Conservation (phyloP, 2,797 vertebrate species). For the Pseudocheirus occidentalis region DNA sequence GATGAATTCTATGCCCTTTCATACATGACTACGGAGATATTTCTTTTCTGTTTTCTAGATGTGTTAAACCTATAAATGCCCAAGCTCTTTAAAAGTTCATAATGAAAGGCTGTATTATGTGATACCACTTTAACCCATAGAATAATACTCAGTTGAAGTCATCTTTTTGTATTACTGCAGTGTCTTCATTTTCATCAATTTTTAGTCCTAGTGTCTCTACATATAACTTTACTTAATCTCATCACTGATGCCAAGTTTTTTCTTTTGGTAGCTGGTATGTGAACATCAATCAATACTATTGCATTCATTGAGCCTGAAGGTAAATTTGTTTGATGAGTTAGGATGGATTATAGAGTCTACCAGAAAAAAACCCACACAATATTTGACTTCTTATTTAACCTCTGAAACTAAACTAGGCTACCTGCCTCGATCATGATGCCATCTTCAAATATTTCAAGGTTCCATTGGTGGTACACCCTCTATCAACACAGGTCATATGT, state of each 20-base stretch:
- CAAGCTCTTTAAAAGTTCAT: conserved; percentile 25
- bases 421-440: too few species aligned
- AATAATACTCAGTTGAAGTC: neutral
- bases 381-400: conserved; percentile 11
- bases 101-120: conserved; percentile 29
- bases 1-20: conserved; percentile 1
- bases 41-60: neutral
- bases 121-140: neutral
- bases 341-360: neutral
- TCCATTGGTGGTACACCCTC: neutral
- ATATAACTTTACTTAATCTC: neutral
- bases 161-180: neutral
- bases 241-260: neutral
- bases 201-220: conserved; percentile 20
- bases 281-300: too few species aligned
- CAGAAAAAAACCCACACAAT: neutral
- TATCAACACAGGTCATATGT: neutral
- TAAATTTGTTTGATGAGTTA: conserved; percentile 13
- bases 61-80: neutral
- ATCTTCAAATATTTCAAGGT: neutral
- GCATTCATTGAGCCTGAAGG: neutral
- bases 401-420: conserved; percentile 4
- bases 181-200: conserved; percentile 10
- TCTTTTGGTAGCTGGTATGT: neutral
- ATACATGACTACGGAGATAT: neutral